Evolutionary conservation across 37 sponge, comb jelly and placozoan species (phyloP).

Genomic region (Diacarnus erythraeanus): DNA sequence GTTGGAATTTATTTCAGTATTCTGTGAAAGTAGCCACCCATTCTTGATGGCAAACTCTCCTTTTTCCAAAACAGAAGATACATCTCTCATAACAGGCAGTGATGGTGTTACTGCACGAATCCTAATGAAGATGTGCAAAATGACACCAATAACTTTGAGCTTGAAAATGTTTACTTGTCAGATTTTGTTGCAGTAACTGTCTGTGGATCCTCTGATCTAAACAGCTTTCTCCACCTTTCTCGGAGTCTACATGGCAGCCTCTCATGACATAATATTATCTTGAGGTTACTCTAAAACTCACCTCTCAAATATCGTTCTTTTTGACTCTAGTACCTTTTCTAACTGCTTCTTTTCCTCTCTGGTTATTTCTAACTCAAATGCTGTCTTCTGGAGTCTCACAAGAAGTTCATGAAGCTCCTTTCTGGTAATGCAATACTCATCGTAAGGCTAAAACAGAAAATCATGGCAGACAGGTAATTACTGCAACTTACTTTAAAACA

Average conservation of each 20-base stretch:
- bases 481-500: too few relatives aligned
- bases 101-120: background rate
- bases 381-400: conserved; percentile 38
- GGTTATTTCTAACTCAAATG: conserved; percentile 46
- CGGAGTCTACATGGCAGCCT: background rate
- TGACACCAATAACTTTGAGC: background rate
- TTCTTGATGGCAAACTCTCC: conserved; percentile 13
- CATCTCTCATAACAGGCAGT: conserved; percentile 5
- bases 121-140: background rate
- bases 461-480: too few relatives aligned
- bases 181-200: too few relatives aligned
- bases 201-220: background rate
- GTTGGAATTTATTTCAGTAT: background rate
- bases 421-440: conserved; percentile 66
- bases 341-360: conserved; percentile 15
- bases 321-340: conserved; percentile 26
- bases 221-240: background rate
- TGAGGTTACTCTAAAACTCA: background rate
- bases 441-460: conserved; percentile 52
- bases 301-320: conserved; percentile 42
- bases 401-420: conserved; percentile 58
- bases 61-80: background rate
- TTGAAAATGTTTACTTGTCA: background rate
- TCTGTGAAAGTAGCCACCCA: conserved; percentile 34
- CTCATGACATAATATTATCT: background rate